Evolutionary conservation across 2,113 vertebrate species (phyloP).

Genomic region (Aegotheles bennettii): DNA sequence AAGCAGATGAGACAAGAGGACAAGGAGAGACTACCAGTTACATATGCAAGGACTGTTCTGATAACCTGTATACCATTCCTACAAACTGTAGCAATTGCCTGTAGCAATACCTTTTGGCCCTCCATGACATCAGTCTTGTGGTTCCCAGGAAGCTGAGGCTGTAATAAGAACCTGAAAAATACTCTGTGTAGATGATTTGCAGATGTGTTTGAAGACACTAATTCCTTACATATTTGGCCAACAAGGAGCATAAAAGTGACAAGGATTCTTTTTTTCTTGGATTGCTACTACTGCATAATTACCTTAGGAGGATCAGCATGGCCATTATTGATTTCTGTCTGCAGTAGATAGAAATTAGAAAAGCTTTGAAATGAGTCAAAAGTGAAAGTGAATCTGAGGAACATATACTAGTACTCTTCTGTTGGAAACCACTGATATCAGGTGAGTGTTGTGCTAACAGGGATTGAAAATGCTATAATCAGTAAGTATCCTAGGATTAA

Average conservation of each 20-base stretch:
- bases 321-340: not conserved
- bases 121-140: not conserved
- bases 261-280: not conserved
- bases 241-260: not conserved
- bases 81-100: not conserved
- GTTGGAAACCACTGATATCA: not conserved
- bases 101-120: not conserved
- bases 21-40: not conserved
- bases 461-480: rapidly evolving
- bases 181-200: not conserved
- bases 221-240: not conserved
- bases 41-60: not conserved
- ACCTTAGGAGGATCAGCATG: not conserved
- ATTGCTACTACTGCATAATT: not conserved
- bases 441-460: not conserved
- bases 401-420: not conserved
- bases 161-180: not conserved
- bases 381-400: not conserved
- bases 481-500: not conserved
- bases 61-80: not conserved
- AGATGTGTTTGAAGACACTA: not conserved
- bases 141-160: not conserved
- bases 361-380: not conserved
- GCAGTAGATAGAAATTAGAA: not conserved
- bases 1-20: not conserved